A percentile compares a stretch with the other conserved stretches of the same genome.
Conservation (phyloP, 1,140 invertebrate species). For the Zaprionus ghesquierei region DNA sequence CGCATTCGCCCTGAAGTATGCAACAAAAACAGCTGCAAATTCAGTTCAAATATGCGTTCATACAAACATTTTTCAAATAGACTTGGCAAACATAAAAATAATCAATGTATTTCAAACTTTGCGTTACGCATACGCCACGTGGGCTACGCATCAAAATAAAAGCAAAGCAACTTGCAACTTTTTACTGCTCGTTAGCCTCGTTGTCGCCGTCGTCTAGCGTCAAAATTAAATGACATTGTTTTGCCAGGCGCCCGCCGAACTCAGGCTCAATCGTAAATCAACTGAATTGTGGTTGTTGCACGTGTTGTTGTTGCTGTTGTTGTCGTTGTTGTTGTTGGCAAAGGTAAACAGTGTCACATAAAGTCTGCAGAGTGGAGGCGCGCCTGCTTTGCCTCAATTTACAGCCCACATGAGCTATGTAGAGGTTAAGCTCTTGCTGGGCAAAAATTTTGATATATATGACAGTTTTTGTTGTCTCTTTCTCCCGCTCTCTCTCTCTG, state of each 20-base stretch:
- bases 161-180: neutral
- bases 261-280: constrained; percentile 46
- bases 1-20: no score
- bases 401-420: constrained; percentile 13
- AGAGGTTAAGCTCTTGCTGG: constrained; percentile 2
- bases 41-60: neutral
- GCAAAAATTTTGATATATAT: constrained; percentile 55
- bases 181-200: constrained; percentile 33
- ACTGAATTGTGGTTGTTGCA: neutral
- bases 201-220: constrained; percentile 3
- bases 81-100: neutral
- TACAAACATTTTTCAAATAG: neutral
- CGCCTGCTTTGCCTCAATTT: neutral
- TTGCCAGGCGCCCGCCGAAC: neutral
- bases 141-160: neutral
- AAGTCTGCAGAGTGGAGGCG: constrained; percentile 48
- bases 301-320: neutral
- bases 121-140: constrained; percentile 46
- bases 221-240: constrained; percentile 50
- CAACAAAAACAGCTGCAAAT: neutral
- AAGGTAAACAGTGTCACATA: constrained; percentile 74
- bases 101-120: constrained; percentile 1
- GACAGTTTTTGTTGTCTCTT: constrained; percentile 21
- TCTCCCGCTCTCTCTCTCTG: neutral
- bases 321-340: constrained; percentile 32